phyloP scores from a whole-genome alignment of 2,888 invertebrate species.

The Drosophila melanosoma region DNA sequence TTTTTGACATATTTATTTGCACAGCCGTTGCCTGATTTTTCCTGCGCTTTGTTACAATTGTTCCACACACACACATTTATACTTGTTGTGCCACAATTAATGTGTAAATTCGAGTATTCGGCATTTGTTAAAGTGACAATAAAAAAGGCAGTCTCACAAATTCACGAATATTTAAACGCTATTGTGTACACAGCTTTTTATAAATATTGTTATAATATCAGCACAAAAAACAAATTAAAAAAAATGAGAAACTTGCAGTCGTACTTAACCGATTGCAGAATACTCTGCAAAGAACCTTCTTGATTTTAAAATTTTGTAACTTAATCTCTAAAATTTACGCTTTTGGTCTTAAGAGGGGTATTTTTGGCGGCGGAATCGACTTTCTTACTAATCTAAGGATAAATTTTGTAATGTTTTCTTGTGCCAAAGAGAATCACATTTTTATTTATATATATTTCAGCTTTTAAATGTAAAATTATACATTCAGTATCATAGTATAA shows the following conservation, averaged over 20 bases:
- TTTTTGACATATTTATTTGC: slow-evolving; percentile 67
- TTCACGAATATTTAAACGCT: slow-evolving; percentile 36
- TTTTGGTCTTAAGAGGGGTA: background rate
- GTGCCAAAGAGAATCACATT: background rate
- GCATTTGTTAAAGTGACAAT: slow-evolving; percentile 43
- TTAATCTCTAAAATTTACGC: background rate
- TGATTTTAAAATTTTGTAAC: background rate
- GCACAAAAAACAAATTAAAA: slow-evolving; percentile 1
- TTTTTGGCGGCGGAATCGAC: background rate
- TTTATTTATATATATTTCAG: background rate
- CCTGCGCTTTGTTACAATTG: slow-evolving; percentile 41
- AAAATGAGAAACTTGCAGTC: background rate
- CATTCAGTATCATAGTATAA: background rate
- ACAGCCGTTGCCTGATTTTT: slow-evolving; percentile 37
- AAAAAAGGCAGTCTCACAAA: slow-evolving; percentile 48
- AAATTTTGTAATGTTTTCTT: background rate
- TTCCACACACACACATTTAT: slow-evolving; percentile 7
- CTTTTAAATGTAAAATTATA: background rate
- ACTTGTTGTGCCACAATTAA: slow-evolving; percentile 50
- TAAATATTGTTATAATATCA: slow-evolving; percentile 37
- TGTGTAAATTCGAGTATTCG: slow-evolving; percentile 43
- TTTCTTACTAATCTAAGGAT: background rate
- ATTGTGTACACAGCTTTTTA: slow-evolving; percentile 33
- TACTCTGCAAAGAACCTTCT: background rate
- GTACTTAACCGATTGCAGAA: background rate